These are phyloP conservation scores for Drosophila kanekoi DNA, from an alignment of 2,888 invertebrate genomes.

Conservation along the genomic window DNA sequence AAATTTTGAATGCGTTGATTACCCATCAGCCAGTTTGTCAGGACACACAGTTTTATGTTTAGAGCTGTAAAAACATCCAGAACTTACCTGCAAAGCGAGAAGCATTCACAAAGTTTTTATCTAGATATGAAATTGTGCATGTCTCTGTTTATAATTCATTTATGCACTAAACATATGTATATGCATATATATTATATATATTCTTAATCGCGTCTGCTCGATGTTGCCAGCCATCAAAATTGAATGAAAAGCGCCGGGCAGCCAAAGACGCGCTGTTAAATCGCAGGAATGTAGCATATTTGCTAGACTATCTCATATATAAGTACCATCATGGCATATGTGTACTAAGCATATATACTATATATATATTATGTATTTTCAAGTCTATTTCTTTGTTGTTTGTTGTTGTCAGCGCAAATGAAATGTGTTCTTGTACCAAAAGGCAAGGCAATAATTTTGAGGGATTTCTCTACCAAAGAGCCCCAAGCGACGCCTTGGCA, in stretches of 20 bases:
- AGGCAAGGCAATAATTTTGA: conserved; percentile 64
- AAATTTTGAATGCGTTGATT: too few species aligned
- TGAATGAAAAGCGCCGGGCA: conserved; percentile 70
- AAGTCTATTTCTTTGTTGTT: conserved; percentile 60
- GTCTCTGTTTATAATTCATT: conserved; percentile 25
- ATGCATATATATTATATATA: conserved; percentile 2
- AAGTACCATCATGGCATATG: conserved; percentile 18
- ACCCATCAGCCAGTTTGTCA: too few species aligned
- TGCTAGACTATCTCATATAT: conserved; percentile 48
- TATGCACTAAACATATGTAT: conserved; percentile 4
- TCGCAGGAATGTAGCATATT: conserved; percentile 79
- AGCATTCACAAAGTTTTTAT: conserved; percentile 14
- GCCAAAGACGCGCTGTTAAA: conserved; percentile 57
- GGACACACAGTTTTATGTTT: too few species aligned
- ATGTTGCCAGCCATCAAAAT: conserved; percentile 60
- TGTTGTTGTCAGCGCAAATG: conserved; percentile 47
- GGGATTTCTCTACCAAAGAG: conserved; percentile 60
- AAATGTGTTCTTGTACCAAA: conserved; percentile 41
- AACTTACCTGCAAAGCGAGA: too few species aligned
- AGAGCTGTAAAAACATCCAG: too few species aligned
- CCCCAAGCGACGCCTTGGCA: conserved; percentile 67
- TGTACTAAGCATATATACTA: conserved; percentile 7
- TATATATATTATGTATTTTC: conserved; percentile 23
- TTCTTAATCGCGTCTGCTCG: conserved; percentile 34
- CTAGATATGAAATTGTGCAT: conserved; percentile 47